Conservation (phyloP, 2,797 vertebrate species). For the Ctenosaura bakeri region DNA sequence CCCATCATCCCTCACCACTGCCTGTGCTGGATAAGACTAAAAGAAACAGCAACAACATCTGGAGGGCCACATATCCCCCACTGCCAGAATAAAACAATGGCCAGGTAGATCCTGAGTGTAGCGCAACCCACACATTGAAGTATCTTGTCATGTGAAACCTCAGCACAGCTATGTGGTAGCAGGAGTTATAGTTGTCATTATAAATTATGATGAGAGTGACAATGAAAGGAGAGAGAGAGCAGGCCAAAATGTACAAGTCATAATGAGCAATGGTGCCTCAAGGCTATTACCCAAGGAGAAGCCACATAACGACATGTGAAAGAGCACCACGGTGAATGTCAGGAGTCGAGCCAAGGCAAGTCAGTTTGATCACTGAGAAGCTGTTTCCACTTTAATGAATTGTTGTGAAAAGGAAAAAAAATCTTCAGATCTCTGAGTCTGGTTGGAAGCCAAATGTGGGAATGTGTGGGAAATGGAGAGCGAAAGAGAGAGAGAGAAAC, state of each 20-base stretch:
- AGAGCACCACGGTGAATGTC: not conserved
- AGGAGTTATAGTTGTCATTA: not conserved
- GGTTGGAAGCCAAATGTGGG: not conserved
- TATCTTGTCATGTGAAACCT: not conserved
- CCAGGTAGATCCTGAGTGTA: not conserved
- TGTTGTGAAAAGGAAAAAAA: conserved; percentile 16
- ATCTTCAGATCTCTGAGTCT: conserved; percentile 52
- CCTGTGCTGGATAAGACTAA: not conserved
- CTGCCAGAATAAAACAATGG: not conserved
- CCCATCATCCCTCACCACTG: not conserved
- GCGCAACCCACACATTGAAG: not conserved
- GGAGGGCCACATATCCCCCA: not conserved
- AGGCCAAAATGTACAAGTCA: not conserved
- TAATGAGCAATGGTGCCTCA: not conserved
- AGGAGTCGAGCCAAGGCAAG: conserved; percentile 47
- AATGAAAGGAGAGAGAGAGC: not conserved
- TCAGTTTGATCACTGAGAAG: not conserved
- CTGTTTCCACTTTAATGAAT: conserved; percentile 23
- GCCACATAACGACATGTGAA: conserved; percentile 2
- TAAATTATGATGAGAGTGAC: not conserved
- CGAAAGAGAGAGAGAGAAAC: rapidly evolving
- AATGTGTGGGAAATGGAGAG: not conserved
- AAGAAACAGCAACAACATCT: not conserved
- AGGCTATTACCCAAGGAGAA: not conserved
- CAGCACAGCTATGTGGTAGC: not conserved